phyloP scores from a whole-genome alignment of 2,888 invertebrate species.

The Lysandra coridon region DNA sequence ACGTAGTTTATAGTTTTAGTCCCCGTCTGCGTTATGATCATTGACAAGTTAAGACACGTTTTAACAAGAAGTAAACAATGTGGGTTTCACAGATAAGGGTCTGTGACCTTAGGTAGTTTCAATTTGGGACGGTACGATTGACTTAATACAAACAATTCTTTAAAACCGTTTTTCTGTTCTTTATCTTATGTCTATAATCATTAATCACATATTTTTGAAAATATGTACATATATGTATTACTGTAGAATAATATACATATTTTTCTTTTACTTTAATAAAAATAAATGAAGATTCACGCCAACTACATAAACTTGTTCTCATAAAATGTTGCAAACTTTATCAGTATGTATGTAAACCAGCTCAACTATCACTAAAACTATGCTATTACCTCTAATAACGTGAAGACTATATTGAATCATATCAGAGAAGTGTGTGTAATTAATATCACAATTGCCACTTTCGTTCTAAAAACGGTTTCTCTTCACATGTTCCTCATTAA shows the following conservation, averaged over 20 bases:
- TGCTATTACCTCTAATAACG: conserved; percentile 12
- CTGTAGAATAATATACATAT: background rate
- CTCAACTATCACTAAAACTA: conserved; percentile 12
- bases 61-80: conserved; percentile 17
- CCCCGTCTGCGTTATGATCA: background rate
- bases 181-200: background rate
- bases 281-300: background rate
- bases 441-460: conserved; percentile 19
- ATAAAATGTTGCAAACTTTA: background rate
- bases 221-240: background rate
- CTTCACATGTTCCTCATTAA: conserved; percentile 19
- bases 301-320: background rate
- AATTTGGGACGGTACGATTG: background rate
- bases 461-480: conserved; percentile 14
- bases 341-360: conserved; percentile 3
- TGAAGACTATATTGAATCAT: conserved; percentile 20
- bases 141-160: background rate
- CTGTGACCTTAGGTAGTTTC: background rate
- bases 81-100: conserved; percentile 1
- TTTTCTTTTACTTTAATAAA: background rate
- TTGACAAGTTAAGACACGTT: conserved; percentile 33
- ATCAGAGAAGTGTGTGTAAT: conserved; percentile 24
- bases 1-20: background rate
- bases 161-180: background rate
- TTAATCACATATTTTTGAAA: background rate